A percentile compares a stretch with the other conserved stretches of the same genome.
These are phyloP conservation scores for Dysdera silvatica DNA, from an alignment of 1,140 invertebrate species.

Conservation along the genomic window DNA sequence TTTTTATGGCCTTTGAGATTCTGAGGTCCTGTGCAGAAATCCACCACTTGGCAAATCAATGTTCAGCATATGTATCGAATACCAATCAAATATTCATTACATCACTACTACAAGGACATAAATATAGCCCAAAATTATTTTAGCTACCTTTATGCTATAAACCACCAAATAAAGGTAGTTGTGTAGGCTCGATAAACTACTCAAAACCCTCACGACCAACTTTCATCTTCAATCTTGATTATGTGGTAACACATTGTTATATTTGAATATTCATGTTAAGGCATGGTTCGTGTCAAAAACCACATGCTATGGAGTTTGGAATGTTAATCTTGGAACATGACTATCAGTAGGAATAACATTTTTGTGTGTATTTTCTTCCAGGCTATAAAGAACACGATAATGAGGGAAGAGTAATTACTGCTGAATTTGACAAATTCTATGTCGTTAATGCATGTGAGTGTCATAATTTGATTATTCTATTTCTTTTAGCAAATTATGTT, in stretches of 20 bases:
- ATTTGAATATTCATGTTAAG: neutral
- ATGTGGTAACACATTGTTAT: neutral
- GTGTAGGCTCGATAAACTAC: too few relatives aligned
- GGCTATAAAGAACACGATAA: constrained; percentile 55
- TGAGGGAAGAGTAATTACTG: constrained; percentile 85
- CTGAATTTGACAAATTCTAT: constrained; percentile 88
- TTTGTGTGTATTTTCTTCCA: constrained; percentile 31
- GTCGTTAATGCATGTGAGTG: constrained; percentile 62
- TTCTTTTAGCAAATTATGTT: neutral
- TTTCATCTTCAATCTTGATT: neutral
- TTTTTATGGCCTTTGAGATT: too few relatives aligned
- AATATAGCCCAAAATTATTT: too few relatives aligned
- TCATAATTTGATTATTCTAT: constrained; percentile 1
- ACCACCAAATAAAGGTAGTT: too few relatives aligned
- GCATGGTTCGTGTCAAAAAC: neutral
- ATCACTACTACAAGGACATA: too few relatives aligned
- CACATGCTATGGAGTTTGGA: neutral
- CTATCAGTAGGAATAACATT: neutral
- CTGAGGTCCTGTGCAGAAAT: too few relatives aligned
- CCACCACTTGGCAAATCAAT: too few relatives aligned
- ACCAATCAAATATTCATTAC: too few relatives aligned
- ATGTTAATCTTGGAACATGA: neutral
- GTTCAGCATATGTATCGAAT: too few relatives aligned
- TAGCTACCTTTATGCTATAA: too few relatives aligned
- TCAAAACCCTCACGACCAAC: constrained; percentile 1